Percentiles rank a stretch among this genome's conserved stretches.
Conservation (phyloP, 1,140 invertebrate species). For the Globodera rostochiensis region DNA sequence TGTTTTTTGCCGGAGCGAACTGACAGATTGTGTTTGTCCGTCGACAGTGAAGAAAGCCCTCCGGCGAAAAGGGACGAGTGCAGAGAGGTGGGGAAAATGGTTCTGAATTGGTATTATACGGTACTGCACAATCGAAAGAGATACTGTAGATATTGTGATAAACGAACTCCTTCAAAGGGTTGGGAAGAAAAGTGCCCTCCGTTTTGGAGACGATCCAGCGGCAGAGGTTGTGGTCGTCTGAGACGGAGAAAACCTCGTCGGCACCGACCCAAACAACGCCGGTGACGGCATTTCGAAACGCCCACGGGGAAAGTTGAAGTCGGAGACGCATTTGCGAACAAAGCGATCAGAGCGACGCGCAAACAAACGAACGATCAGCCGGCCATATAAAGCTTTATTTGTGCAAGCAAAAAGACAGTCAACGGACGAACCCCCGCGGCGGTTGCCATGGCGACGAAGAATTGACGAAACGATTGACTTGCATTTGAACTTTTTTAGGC, state of each 20-base stretch:
- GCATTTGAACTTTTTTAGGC: too few relatives aligned
- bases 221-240: constrained; percentile 86
- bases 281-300: not conserved
- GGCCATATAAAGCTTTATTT: too few relatives aligned
- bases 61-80: not conserved
- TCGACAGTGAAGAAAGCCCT: not conserved
- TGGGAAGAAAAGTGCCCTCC: constrained; percentile 70
- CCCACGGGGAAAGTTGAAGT: constrained; percentile 10
- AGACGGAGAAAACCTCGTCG: constrained; percentile 73
- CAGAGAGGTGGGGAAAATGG: constrained; percentile 39
- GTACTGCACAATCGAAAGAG: not conserved
- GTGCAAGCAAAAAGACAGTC: too few relatives aligned
- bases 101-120: constrained; percentile 18
- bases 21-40: not conserved
- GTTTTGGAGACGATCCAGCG: constrained; percentile 82
- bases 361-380: too few relatives aligned
- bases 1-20: constrained; percentile 8
- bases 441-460: too few relatives aligned
- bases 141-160: not conserved
- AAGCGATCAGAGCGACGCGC: too few relatives aligned
- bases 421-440: too few relatives aligned
- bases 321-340: constrained; percentile 9
- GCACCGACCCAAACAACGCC: constrained; percentile 52
- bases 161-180: constrained; percentile 21
- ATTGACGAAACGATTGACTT: too few relatives aligned